These are phyloP conservation scores for Aleiodes testaceus DNA, from an alignment of 2,888 invertebrate species.

Conservation along the genomic window DNA sequence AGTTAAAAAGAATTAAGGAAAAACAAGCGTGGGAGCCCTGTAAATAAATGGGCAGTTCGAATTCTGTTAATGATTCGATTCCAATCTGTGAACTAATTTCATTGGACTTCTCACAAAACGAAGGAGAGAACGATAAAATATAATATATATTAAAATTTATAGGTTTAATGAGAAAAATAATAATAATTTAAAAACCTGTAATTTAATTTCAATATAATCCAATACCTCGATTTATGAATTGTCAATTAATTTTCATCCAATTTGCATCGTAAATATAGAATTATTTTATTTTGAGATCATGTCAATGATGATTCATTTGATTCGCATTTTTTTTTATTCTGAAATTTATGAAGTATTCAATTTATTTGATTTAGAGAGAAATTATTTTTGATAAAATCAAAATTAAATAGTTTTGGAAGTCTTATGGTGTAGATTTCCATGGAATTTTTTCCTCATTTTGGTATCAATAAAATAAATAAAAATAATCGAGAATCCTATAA, in stretches of 20 bases:
- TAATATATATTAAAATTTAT: background rate
- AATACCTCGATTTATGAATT: conserved; percentile 5
- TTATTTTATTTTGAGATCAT: conserved; percentile 6
- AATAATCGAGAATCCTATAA: conserved; percentile 11
- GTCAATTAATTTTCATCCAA: conserved; percentile 22
- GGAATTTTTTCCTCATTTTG: no score
- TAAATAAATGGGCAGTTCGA: conserved; percentile 35
- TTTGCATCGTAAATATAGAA: conserved; percentile 21
- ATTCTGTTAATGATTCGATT: conserved; percentile 30
- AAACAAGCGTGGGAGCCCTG: conserved; percentile 16
- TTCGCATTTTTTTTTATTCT: no score
- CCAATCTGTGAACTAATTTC: conserved; percentile 36
- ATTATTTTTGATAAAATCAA: no score
- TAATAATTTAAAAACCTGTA: background rate
- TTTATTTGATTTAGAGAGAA: no score
- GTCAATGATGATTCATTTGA: background rate
- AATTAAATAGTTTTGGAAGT: no score
- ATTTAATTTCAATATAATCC: conserved; percentile 15
- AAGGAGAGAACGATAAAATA: background rate
- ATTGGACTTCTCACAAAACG: conserved; percentile 5
- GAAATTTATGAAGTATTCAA: no score
- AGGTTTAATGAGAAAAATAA: background rate
- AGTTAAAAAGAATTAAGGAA: background rate
- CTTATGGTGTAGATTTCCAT: no score
- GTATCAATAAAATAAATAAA: background rate